Evolutionary conservation across 2,888 invertebrate species (phyloP).

Genomic region (Agrochola lota): DNA sequence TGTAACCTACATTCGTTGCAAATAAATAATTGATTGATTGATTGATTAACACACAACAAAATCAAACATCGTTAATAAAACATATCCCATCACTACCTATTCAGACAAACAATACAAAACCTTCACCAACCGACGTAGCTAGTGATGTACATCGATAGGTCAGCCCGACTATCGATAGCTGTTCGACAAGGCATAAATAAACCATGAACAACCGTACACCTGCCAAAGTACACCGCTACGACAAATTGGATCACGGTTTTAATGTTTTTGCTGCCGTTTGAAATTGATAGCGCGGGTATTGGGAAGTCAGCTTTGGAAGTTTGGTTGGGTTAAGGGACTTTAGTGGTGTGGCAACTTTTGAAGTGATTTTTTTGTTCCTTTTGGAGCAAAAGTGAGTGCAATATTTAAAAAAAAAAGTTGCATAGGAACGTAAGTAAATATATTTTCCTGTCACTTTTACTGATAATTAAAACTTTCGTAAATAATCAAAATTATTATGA

Average conservation of each 20-base stretch:
- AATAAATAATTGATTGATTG: too few species aligned
- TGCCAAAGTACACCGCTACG: constrained; percentile 61
- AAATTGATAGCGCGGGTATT: constrained; percentile 33
- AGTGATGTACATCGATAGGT: constrained; percentile 64
- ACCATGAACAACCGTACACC: constrained; percentile 68
- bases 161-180: constrained; percentile 61
- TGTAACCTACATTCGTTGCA: too few species aligned
- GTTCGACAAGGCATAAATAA: constrained; percentile 67
- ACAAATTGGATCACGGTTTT: constrained; percentile 55
- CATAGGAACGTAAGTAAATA: not conserved
- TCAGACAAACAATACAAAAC: constrained; percentile 52
- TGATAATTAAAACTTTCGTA: not conserved
- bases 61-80: constrained; percentile 40
- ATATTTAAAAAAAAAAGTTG: too few species aligned
- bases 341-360: not conserved
- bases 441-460: not conserved
- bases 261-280: constrained; percentile 23
- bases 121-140: constrained; percentile 37
- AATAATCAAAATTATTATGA: not conserved
- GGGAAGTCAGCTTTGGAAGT: constrained; percentile 19
- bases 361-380: not conserved
- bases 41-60: constrained; percentile 16
- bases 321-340: not conserved
- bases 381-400: not conserved
- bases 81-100: constrained; percentile 38